Percentiles rank a stretch among this genome's conserved stretches.
These are phyloP conservation scores for Dendronephthya gigantea DNA, from an alignment of 64 coral and sea anemone genomes.

Conservation along the genomic window DNA sequence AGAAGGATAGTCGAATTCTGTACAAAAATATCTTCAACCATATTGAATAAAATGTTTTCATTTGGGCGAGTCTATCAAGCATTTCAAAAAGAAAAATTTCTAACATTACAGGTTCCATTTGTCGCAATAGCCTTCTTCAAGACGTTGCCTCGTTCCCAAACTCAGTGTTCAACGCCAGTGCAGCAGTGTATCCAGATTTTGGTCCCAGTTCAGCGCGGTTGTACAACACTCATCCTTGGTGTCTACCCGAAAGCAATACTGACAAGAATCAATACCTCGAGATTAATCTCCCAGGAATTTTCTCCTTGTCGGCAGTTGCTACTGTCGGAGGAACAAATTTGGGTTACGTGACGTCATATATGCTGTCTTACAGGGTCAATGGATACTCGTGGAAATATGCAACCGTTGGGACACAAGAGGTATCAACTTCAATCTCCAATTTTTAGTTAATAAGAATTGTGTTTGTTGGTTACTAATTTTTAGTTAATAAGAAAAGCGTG, in stretches of 20 bases:
- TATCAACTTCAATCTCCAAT: too few relatives aligned
- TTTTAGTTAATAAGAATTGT: too few relatives aligned
- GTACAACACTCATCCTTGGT: background rate
- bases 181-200: background rate
- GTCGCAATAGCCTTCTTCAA: background rate
- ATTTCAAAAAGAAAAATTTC: background rate
- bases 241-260: background rate
- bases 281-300: background rate
- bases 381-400: background rate
- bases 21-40: too few relatives aligned
- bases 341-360: background rate
- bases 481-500: too few relatives aligned
- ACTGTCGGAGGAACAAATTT: background rate
- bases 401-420: background rate
- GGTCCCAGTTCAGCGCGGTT: background rate
- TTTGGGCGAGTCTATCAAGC: too few relatives aligned
- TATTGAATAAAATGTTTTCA: too few relatives aligned
- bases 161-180: background rate
- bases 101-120: background rate
- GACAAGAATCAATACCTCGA: background rate
- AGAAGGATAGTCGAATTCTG: too few relatives aligned
- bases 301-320: background rate
- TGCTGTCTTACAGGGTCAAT: background rate
- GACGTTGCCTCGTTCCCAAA: background rate
- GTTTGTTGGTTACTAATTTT: too few relatives aligned